Evolutionary conservation across 1,140 invertebrate genomes (phyloP).

Genomic region (Maniola jurtina): DNA sequence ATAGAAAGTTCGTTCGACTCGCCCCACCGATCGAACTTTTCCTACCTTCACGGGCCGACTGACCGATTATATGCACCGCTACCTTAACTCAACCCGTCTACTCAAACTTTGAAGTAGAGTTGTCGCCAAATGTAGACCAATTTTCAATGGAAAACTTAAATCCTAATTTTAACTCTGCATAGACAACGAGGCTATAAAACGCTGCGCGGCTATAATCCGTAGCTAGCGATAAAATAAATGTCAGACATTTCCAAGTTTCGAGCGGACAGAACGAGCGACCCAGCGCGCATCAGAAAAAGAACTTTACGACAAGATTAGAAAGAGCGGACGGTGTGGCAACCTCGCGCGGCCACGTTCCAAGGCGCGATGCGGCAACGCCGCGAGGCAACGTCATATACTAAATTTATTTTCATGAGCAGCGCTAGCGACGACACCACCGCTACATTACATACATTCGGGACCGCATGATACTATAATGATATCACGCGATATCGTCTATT

Average conservation of each 20-base stretch:
- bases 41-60: constrained; percentile 51
- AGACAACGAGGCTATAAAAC: constrained; percentile 60
- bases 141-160: not conserved
- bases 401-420: constrained; percentile 78
- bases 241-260: constrained; percentile 72
- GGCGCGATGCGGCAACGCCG: constrained; percentile 66
- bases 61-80: constrained; percentile 49
- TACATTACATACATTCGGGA: constrained; percentile 50
- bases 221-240: constrained; percentile 70
- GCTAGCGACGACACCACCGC: constrained; percentile 69
- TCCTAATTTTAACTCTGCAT: constrained; percentile 10
- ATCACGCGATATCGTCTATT: constrained; percentile 56
- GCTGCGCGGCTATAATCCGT: constrained; percentile 55
- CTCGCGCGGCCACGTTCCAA: constrained; percentile 70
- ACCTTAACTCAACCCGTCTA: constrained; percentile 31
- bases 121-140: not conserved
- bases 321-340: constrained; percentile 74
- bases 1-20: constrained; percentile 75
- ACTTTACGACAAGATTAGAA: constrained; percentile 79
- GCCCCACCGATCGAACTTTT: constrained; percentile 69
- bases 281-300: constrained; percentile 77
- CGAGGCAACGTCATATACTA: constrained; percentile 75
- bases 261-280: constrained; percentile 71
- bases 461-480: constrained; percentile 55
- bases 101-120: constrained; percentile 24